phyloP scores from a whole-genome alignment of 2,113 vertebrate genomes.

The Epinephelus fuscoguttatus region DNA sequence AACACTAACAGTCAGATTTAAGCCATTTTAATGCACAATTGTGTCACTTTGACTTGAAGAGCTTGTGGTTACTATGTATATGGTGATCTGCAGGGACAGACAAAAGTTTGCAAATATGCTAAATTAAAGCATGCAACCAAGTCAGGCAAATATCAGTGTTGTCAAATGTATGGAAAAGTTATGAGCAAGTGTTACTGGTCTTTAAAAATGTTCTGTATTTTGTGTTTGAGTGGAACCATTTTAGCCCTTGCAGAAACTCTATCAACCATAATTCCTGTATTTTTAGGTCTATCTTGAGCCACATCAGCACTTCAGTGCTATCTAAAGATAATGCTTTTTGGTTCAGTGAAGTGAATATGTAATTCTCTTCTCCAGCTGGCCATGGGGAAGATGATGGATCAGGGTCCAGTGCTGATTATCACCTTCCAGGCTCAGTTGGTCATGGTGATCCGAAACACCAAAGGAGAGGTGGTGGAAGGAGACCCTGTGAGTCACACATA shows the following conservation, averaged over 20 bases:
- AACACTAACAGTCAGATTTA: too few species aligned
- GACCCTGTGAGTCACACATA: slow-evolving; percentile 89
- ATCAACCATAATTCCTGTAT: not conserved
- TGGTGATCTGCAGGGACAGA: not conserved
- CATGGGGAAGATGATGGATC: slow-evolving; percentile 99
- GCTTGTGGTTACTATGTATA: not conserved
- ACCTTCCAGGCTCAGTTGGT: slow-evolving; percentile 98
- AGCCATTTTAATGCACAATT: not conserved
- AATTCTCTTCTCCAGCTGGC: slow-evolving; percentile 85
- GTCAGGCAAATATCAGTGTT: not conserved
- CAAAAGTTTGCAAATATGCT: not conserved
- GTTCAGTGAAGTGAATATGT: not conserved
- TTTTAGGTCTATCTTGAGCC: not conserved
- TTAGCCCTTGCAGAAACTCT: not conserved
- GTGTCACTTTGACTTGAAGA: not conserved
- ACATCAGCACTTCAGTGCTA: too few species aligned
- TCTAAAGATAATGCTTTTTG: too few species aligned
- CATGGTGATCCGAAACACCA: slow-evolving; percentile 91
- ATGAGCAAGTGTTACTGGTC: not conserved
- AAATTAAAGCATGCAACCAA: not conserved
- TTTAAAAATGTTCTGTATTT: not conserved
- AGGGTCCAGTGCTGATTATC: slow-evolving; percentile 96
- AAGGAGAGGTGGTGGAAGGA: slow-evolving; percentile 94
- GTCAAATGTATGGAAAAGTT: not conserved
- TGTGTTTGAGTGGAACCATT: not conserved